phyloP scores from a whole-genome alignment of 2,888 invertebrate species.

The Campopleginae sp. region DNA sequence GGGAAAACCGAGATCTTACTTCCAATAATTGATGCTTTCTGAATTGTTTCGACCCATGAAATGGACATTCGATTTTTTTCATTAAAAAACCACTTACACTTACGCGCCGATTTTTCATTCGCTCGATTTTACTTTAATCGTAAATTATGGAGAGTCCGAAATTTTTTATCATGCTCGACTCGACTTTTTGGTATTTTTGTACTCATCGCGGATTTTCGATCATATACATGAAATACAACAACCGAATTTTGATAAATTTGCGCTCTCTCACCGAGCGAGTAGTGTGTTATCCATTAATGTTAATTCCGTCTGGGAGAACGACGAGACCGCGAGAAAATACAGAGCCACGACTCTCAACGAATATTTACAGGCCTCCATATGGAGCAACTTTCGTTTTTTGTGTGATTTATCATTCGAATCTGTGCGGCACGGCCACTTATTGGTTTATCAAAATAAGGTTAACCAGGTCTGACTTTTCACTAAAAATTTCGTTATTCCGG shows the following conservation, averaged over 20 bases:
- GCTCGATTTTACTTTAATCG: neutral
- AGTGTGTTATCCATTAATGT: conserved; percentile 38
- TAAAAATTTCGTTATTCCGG: no score
- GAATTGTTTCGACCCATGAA: neutral
- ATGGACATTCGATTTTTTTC: neutral
- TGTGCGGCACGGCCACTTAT: conserved; percentile 83
- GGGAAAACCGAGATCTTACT: conserved; percentile 21
- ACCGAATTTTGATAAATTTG: conserved; percentile 38
- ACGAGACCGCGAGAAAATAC: neutral
- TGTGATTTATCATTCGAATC: conserved; percentile 34
- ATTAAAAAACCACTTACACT: neutral
- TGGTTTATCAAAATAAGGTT: neutral
- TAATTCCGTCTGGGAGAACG: conserved; percentile 34
- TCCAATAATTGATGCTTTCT: neutral
- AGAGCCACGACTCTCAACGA: conserved; percentile 43
- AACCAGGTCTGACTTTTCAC: neutral
- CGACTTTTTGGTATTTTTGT: conserved; percentile 1
- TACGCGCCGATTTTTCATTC: neutral
- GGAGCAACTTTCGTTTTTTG: conserved; percentile 27
- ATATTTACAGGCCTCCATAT: conserved; percentile 57
- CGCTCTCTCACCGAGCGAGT: conserved; percentile 16
- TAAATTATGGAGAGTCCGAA: neutral
- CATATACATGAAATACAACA: conserved; percentile 1
- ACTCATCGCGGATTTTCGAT: neutral
- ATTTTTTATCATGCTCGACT: neutral